Evolutionary conservation across 2,888 invertebrate genomes (phyloP).

Genomic region (Panopea generosa): DNA sequence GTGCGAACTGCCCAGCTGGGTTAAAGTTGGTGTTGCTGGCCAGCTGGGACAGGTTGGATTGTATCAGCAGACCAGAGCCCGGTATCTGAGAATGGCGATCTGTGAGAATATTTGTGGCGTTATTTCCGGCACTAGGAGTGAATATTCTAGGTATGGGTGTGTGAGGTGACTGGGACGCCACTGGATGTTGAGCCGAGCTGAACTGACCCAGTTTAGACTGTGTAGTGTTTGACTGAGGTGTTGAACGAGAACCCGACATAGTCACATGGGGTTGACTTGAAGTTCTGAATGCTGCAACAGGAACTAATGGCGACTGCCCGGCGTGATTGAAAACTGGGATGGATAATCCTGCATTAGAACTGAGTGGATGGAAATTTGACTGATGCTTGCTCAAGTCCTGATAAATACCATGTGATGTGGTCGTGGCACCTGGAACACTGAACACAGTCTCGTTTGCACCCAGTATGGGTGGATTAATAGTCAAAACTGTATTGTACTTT

Average conservation of each 20-base stretch:
- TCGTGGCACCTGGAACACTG: no score
- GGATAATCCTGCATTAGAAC: conserved; percentile 17
- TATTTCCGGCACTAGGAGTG: conserved; percentile 36
- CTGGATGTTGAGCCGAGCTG: conserved; percentile 2
- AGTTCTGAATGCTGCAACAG: conserved; percentile 32
- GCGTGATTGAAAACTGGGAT: conserved; percentile 30
- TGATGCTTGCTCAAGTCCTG: conserved; percentile 32
- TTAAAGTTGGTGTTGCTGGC: conserved; percentile 24
- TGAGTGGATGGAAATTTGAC: conserved; percentile 31
- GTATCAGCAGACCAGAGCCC: conserved; percentile 42
- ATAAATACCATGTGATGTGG: no score
- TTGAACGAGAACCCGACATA: not conserved
- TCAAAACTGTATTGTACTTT: conserved; percentile 37
- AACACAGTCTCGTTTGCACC: not conserved
- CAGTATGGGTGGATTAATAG: not conserved
- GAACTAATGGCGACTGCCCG: conserved; percentile 32
- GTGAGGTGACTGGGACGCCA: not conserved
- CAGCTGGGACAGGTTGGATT: conserved; percentile 39
- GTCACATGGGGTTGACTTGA: conserved; percentile 8
- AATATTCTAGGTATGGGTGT: conserved; percentile 42
- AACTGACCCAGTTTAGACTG: not conserved
- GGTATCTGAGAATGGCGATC: conserved; percentile 37
- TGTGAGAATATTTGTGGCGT: conserved; percentile 21
- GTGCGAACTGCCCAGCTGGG: conserved; percentile 31
- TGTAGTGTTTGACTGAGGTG: not conserved